These are phyloP conservation scores for Lycopodina hypogea DNA, from an alignment of 37 sponge, comb jelly and placozoan genomes.

Conservation along the genomic window DNA sequence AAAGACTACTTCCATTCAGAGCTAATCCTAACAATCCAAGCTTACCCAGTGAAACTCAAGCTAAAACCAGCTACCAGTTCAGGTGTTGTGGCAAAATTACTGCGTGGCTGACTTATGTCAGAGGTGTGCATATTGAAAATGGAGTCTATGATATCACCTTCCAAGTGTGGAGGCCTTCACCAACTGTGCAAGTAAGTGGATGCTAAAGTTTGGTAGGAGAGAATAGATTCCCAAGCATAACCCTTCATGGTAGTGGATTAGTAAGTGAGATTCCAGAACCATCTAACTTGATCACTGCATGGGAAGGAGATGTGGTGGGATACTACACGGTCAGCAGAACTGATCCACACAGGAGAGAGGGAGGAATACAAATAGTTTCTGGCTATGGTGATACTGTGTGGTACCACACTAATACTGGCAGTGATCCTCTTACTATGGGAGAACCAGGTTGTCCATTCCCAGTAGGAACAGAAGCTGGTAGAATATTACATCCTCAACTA, in stretches of 20 bases:
- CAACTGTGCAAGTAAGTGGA: not conserved
- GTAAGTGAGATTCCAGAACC: not conserved
- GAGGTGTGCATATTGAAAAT: not conserved
- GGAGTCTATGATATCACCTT: constrained; percentile 2
- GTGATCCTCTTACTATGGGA: no score
- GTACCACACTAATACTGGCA: not conserved
- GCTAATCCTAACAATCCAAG: no score
- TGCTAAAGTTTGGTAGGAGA: constrained; percentile 20
- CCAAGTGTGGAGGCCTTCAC: constrained; percentile 52
- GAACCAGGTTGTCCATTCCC: not conserved
- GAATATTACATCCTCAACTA: not conserved
- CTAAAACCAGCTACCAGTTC: constrained; percentile 18
- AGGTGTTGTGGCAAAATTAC: constrained; percentile 24
- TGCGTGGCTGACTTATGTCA: constrained; percentile 10
- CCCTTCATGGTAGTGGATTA: not conserved
- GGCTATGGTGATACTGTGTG: not conserved
- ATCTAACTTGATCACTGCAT: constrained; percentile 14
- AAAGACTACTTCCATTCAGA: no score
- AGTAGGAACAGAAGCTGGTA: not conserved
- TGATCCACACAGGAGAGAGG: not conserved
- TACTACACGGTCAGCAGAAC: not conserved
- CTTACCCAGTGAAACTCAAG: not conserved
- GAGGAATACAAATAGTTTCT: not conserved
- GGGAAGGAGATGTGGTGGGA: constrained; percentile 43
- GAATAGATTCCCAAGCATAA: constrained; percentile 1